Evolutionary conservation across 1,140 invertebrate species (phyloP), one percentile per base, ranked within the genome.

Genomic region (Archegozetes longisetosus): DNA sequence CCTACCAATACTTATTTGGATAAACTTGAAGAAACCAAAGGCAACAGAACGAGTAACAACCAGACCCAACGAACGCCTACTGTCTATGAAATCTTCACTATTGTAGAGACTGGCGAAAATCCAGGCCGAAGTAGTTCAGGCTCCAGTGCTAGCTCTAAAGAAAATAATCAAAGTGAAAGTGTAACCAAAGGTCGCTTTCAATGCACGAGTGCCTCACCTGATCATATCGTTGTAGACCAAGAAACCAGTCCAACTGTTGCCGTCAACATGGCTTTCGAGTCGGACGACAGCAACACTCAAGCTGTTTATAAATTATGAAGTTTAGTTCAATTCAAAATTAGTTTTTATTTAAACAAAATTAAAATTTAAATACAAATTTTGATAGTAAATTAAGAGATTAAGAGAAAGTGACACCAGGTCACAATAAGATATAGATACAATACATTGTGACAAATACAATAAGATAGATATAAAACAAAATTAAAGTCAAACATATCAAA

Each of bases 1-100:
- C 88, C 88, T 1, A 88, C 86, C 17, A 85, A 86, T 28, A 91
- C 88, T 47, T 88, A 89, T 72, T 76, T 91, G 76, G 85, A 86
- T 40, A 27, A 57, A 57, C n/a, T 22, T 12, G 4, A 6, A 57
- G 3, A 40, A 27, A 46, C 28, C 23, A 26, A 17, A 9, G 14
- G 17, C 14, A 6, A 48, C 23, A 22, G 9, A 40, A 26, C n/a
- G 23, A 24, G 49, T 26, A 14, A 20, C 4, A 2, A 49, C 12
- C 28, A n/a, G 28, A 14, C 27, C 4, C 22, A 28, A 28, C n/a
- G 52, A 57, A 32, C 40, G 48, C 57, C 57, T 27, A 58, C 17
- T 40, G 47, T 58, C 14, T 58, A 58, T 28, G 57, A 58, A 40
- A 58, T 58, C 26, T 58, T 58, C 24, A 40, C 48, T 20, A 6